Percentiles rank a stretch among this genome's conserved stretches.
Conservation (phyloP, 2,113 vertebrate species). For the Peromyscus leucopus region DNA sequence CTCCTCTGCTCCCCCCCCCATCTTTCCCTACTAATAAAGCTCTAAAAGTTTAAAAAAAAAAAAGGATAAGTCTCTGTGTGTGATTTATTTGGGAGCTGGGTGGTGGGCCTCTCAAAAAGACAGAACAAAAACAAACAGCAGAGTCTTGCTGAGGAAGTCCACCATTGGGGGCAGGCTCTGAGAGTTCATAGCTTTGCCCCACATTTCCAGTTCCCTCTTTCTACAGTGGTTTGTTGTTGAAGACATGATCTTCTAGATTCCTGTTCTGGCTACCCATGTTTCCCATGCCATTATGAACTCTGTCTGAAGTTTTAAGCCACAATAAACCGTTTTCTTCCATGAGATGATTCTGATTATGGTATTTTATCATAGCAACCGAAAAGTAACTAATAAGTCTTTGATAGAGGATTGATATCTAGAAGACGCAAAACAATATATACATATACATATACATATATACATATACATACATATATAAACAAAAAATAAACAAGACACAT, state of each 20-base stretch:
- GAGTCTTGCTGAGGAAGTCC: background rate
- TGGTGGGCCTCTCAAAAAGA: too few relatives aligned
- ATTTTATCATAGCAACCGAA: background rate
- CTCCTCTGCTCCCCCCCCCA: too few relatives aligned
- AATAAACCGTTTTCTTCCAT: background rate
- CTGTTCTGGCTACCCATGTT: background rate
- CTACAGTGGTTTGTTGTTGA: background rate
- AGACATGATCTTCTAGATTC: background rate
- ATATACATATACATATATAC: too few relatives aligned
- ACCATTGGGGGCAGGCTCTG: background rate
- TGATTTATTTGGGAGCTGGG: too few relatives aligned
- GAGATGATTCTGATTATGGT: background rate
- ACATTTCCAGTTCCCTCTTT: background rate
- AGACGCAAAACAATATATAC: background rate
- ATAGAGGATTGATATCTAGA: background rate
- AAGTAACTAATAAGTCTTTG: background rate
- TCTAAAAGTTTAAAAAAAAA: too few relatives aligned
- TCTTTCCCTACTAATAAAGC: too few relatives aligned
- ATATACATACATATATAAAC: too few relatives aligned
- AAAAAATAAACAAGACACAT: background rate
- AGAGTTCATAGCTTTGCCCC: background rate
- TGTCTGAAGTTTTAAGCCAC: background rate
- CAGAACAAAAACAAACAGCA: background rate
- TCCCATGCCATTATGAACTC: background rate
- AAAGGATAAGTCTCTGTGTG: too few relatives aligned